phyloP scores from a whole-genome alignment of 2,888 invertebrate genomes.

The Prostheceraeus crozeri region DNA sequence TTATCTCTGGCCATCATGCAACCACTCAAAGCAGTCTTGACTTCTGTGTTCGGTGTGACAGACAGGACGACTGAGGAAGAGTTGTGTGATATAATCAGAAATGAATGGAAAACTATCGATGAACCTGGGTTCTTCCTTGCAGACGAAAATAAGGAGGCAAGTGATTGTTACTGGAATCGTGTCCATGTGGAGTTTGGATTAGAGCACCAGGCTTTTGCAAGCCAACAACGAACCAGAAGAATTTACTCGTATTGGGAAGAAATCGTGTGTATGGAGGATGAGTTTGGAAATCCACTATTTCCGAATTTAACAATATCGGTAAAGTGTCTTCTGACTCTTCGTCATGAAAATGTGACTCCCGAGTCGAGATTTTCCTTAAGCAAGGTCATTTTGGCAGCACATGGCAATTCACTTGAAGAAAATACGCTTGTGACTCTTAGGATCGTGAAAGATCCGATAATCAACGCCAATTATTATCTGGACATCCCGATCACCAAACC shows the following conservation, averaged over 20 bases:
- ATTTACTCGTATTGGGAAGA: constrained; percentile 18
- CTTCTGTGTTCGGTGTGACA: too few species aligned
- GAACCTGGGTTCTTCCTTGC: too few species aligned
- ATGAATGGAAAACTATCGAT: constrained; percentile 20
- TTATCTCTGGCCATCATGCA: too few species aligned
- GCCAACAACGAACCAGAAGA: too few species aligned
- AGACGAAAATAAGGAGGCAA: too few species aligned
- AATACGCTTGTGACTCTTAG: neutral
- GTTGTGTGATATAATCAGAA: neutral
- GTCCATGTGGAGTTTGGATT: constrained; percentile 13
- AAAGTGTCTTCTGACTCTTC: constrained; percentile 3
- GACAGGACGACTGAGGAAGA: too few species aligned
- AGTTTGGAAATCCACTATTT: neutral
- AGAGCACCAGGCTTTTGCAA: too few species aligned
- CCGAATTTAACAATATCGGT: constrained; percentile 2
- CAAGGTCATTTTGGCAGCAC: neutral
- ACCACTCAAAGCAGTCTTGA: too few species aligned
- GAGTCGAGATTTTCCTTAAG: constrained; percentile 1
- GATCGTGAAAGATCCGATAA: constrained; percentile 15
- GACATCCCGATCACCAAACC: constrained; percentile 4
- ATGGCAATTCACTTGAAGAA: constrained; percentile 18
- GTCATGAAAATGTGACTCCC: constrained; percentile 6
- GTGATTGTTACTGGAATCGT: constrained; percentile 19
- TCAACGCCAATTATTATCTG: neutral
- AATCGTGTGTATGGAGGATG: constrained; percentile 3